Conservation (phyloP, 2,113 vertebrate genomes). For the Puma concolor region DNA sequence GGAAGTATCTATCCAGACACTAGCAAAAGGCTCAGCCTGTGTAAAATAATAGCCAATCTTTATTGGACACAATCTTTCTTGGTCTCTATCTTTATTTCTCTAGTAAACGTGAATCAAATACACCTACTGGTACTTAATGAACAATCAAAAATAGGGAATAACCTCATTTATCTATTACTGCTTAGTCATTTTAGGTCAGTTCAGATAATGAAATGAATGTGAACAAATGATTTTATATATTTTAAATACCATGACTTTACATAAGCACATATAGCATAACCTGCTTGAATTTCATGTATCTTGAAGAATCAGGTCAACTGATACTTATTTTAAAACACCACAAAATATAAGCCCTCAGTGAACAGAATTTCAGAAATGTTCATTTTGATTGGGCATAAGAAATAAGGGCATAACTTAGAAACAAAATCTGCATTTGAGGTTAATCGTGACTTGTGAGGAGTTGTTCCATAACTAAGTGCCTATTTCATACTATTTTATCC, state of each 20-base stretch:
- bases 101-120: background rate
- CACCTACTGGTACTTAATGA: background rate
- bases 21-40: background rate
- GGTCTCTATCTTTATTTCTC: background rate
- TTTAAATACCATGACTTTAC: background rate
- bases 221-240: background rate
- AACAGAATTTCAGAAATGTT: conserved; percentile 52
- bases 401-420: conserved; percentile 50
- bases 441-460: conserved; percentile 52
- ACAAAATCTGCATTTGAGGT: conserved; percentile 49
- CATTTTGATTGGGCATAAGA: conserved; percentile 7
- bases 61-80: background rate
- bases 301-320: conserved; percentile 66
- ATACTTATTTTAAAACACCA: conserved; percentile 69
- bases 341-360: conserved; percentile 24
- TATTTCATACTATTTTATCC: conserved; percentile 62
- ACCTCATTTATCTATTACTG: background rate
- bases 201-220: background rate
- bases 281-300: background rate
- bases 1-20: background rate
- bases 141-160: background rate
- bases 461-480: conserved; percentile 45
- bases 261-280: background rate
- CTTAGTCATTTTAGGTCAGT: background rate
- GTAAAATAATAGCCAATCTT: background rate